Conservation (phyloP, 92 coral and sea anemone genomes). For the Hydrozoanthus gracilis region DNA sequence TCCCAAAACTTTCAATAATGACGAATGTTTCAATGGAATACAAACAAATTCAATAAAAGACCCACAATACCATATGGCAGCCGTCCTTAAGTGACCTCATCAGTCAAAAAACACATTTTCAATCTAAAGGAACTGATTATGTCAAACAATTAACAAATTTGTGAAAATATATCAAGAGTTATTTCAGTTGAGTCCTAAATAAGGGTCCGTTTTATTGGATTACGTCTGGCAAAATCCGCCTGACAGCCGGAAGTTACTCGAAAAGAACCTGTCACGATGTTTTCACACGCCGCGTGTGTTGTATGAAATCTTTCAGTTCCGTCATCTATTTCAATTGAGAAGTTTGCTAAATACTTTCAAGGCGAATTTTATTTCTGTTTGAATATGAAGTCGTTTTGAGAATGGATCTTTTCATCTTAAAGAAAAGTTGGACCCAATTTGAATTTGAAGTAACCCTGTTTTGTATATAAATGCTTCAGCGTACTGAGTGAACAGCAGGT, state of each 20-base stretch:
- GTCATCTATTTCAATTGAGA: too few relatives aligned
- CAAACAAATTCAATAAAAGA: conserved; percentile 62
- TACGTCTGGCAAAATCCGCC: conserved; percentile 21
- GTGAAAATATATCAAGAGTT: not conserved
- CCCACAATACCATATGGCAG: conserved; percentile 7
- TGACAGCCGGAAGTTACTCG: conserved; percentile 27
- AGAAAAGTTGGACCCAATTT: too few relatives aligned
- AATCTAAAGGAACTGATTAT: not conserved
- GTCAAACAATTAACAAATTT: not conserved
- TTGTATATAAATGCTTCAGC: too few relatives aligned
- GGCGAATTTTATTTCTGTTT: too few relatives aligned
- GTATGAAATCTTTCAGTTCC: too few relatives aligned
- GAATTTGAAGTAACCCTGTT: too few relatives aligned
- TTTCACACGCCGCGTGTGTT: too few relatives aligned
- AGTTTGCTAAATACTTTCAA: too few relatives aligned
- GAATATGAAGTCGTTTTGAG: too few relatives aligned
- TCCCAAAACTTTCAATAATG: conserved; percentile 71
- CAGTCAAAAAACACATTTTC: not conserved
- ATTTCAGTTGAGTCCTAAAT: conserved; percentile 5
- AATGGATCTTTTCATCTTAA: too few relatives aligned
- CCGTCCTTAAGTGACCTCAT: conserved; percentile 10
- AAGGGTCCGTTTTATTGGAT: conserved; percentile 30
- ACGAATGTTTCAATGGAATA: conserved; percentile 67
- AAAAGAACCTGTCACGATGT: conserved; percentile 5
- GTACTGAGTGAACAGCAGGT: too few relatives aligned